These are phyloP conservation scores for Lycodopsis pacificus DNA, from an alignment of 2,797 vertebrate genomes.

Conservation along the genomic window DNA sequence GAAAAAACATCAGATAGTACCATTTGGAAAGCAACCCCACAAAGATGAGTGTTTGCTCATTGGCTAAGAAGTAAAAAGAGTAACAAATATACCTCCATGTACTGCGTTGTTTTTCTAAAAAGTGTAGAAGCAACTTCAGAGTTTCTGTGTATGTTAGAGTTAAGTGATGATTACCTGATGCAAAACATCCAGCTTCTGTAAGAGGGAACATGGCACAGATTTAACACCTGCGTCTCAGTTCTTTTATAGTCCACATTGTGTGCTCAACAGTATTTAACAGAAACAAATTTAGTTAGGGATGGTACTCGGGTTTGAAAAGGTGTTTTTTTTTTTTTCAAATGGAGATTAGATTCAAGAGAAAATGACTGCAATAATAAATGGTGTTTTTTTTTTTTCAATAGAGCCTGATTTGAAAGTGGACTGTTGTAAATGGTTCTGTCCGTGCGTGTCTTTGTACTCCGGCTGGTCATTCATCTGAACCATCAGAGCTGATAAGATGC, in stretches of 20 bases:
- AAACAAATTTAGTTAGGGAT: conserved; percentile 21
- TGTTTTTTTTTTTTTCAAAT: conserved; percentile 26
- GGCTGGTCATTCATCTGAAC: conserved; percentile 77
- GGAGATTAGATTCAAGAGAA: conserved; percentile 50
- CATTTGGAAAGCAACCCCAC: conserved; percentile 25
- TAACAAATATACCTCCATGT: not conserved
- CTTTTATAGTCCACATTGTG: conserved; percentile 26
- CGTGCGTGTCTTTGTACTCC: conserved; percentile 69
- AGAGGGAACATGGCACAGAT: not conserved
- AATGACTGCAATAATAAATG: conserved; percentile 39
- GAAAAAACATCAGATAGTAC: conserved; percentile 1
- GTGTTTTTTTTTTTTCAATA: conserved; percentile 58
- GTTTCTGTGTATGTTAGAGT: not conserved
- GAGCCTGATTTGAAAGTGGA: conserved; percentile 53
- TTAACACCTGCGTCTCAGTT: conserved; percentile 6
- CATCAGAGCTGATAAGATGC: conserved; percentile 71
- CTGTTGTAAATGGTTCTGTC: conserved; percentile 67
- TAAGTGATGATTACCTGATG: not conserved
- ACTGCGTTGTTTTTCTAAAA: not conserved
- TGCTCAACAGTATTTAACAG: conserved; percentile 16
- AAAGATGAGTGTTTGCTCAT: conserved; percentile 3
- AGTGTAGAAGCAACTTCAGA: not conserved
- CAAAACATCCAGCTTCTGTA: conserved; percentile 6
- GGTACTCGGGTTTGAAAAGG: conserved; percentile 30
- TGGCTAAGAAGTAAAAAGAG: not conserved